Evolutionary conservation across 2,888 invertebrate genomes (phyloP), one percentile per base, ranked within the genome.

Genomic region (Serripes groenlandicus): DNA sequence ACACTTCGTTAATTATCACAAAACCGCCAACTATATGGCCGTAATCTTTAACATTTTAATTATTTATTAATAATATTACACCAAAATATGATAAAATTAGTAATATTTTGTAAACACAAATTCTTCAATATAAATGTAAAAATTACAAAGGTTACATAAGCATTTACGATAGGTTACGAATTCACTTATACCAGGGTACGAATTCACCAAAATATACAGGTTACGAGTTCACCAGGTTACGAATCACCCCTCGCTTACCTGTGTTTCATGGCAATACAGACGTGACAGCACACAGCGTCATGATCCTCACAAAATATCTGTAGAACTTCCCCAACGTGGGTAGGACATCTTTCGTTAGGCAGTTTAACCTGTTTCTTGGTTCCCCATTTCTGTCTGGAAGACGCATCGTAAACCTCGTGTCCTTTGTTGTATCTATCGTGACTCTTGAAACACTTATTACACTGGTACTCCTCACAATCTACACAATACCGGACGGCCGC

Each of bases 211-310:
- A n/a, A n/a, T n/a, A n/a, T n/a, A n/a, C n/a, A n/a, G n/a, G n/a
- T n/a, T n/a, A n/a, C n/a, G n/a, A n/a, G n/a, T n/a, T n/a, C n/a
- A n/a, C n/a, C n/a, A n/a, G n/a, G n/a, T n/a, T n/a, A n/a, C n/a
- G n/a, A n/a, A n/a, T n/a, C n/a, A n/a, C n/a, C n/a, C n/a, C 7
- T 11, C 7, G 18, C 7, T n/a, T 68, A 68, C 66, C 66, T 68
- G 66, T 68, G 37, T 37, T 68, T 42, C 37, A 68, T 34, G 35
- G 66, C 35, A 15, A 68, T 42, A 68, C 66, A 68, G 4, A 68
- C 66, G 26, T 68, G 66, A n/a, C 66, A 68, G 42, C 66, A 68
- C 18, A 68, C 37, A 3, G 18, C 66, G 21, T 68, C 66, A 23
- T 68, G 66, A 26, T 68, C 15, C 15, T 23, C 66, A 68, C 66